Percentiles rank a stretch among this genome's conserved stretches.
Evolutionary conservation across 2,113 vertebrate genomes (phyloP).

Genomic region (Delphinapterus leucas): DNA sequence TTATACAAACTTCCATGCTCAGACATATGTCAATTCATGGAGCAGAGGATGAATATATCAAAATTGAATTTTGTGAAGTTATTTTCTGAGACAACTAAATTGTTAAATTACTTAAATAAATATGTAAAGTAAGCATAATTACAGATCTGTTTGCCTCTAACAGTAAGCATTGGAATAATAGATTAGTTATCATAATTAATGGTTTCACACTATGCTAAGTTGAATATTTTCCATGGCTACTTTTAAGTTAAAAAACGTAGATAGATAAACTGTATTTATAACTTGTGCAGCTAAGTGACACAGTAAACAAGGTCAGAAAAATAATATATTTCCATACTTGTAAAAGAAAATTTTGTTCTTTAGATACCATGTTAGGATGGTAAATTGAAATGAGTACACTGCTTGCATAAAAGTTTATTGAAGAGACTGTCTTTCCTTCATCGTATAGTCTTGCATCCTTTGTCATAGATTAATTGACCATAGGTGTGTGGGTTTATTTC

Average conservation of each 20-base stretch:
- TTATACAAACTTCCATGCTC: background rate
- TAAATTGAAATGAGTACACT: background rate
- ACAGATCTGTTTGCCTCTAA: background rate
- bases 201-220: background rate
- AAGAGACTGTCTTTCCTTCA: no score
- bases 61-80: conserved; percentile 17
- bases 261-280: background rate
- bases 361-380: background rate
- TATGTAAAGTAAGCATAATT: background rate
- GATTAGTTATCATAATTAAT: background rate
- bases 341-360: background rate
- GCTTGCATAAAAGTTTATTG: background rate
- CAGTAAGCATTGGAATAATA: background rate
- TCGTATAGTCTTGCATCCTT: no score
- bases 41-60: background rate
- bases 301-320: background rate
- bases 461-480: no score
- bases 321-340: background rate
- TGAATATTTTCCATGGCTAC: background rate
- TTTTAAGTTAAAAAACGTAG: background rate
- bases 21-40: background rate
- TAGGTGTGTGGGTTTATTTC: no score
- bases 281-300: background rate
- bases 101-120: background rate
- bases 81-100: background rate